Percentiles rank a stretch among this genome's conserved stretches.
Conservation (phyloP, 2,888 invertebrate species). For the Sericinus montela region DNA sequence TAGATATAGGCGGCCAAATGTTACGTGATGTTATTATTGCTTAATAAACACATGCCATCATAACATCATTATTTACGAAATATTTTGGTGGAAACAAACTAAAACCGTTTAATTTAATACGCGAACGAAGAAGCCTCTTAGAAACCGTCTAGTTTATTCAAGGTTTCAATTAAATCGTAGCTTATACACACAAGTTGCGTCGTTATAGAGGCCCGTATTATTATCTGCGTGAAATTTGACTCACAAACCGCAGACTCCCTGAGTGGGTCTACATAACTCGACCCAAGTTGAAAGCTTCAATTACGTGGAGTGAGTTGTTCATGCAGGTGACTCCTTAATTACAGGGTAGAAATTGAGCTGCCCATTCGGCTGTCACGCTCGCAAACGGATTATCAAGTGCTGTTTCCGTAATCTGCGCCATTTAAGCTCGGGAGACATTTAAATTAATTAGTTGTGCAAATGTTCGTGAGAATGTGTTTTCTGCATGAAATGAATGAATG, state of each 20-base stretch:
- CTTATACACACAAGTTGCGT: conserved; percentile 60
- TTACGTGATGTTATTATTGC: background rate
- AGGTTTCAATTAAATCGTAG: conserved; percentile 68
- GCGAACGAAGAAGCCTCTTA: background rate
- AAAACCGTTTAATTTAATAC: background rate
- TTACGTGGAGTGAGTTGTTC: conserved; percentile 73
- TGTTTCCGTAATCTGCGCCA: conserved; percentile 40
- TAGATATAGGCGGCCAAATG: too few species aligned
- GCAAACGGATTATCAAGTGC: conserved; percentile 68
- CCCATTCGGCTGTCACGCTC: conserved; percentile 71
- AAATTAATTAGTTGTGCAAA: conserved; percentile 20
- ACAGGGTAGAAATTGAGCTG: conserved; percentile 70
- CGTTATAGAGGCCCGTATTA: conserved; percentile 61
- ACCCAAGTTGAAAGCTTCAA: conserved; percentile 69
- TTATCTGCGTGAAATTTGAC: conserved; percentile 73
- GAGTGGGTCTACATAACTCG: conserved; percentile 67
- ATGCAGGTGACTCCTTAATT: conserved; percentile 78
- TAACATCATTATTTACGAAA: conserved; percentile 8
- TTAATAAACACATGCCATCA: conserved; percentile 12
- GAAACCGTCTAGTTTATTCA: conserved; percentile 34
- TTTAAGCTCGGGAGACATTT: conserved; percentile 29
- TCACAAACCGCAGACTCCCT: conserved; percentile 62
- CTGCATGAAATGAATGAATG: background rate
- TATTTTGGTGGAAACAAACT: background rate
- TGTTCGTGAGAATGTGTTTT: background rate